These are phyloP conservation scores for Eristalinus aeneus DNA, from an alignment of 2,888 invertebrate genomes.

Conservation along the genomic window DNA sequence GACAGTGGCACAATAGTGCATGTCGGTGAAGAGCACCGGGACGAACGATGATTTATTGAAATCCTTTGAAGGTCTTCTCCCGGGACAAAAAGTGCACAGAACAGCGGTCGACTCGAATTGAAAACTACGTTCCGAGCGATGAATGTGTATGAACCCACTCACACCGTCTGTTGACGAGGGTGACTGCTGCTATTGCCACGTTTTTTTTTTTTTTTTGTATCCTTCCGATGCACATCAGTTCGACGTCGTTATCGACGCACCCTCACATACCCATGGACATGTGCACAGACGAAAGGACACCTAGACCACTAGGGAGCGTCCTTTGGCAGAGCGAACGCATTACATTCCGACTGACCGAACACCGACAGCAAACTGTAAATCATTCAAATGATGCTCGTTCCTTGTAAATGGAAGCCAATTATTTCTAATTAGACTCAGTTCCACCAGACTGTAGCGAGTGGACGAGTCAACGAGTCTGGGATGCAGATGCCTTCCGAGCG, in stretches of 20 bases:
- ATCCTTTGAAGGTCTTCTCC: slow-evolving; percentile 58
- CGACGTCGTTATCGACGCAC: slow-evolving; percentile 12
- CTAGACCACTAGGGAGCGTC: background rate
- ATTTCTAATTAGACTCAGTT: slow-evolving; percentile 66
- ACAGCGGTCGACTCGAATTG: slow-evolving; percentile 46
- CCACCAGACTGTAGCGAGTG: slow-evolving; percentile 47
- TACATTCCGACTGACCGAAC: slow-evolving; percentile 58
- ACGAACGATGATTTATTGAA: slow-evolving; percentile 65
- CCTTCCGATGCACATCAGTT: slow-evolving; percentile 1
- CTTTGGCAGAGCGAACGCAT: slow-evolving; percentile 42
- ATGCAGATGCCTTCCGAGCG: background rate
- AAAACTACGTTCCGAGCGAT: slow-evolving; percentile 58
- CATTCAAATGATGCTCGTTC: slow-evolving; percentile 63
- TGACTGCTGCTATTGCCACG: background rate
- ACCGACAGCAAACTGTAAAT: slow-evolving; percentile 57
- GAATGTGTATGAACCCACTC: slow-evolving; percentile 63
- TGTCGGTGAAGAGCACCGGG: slow-evolving; percentile 8
- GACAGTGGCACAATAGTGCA: slow-evolving; percentile 5
- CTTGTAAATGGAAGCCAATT: slow-evolving; percentile 50
- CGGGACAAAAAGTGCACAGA: slow-evolving; percentile 8
- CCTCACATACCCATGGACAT: background rate
- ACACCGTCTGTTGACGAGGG: slow-evolving; percentile 44
- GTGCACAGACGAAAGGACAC: background rate
- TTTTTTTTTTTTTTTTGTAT: background rate
- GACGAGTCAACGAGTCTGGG: slow-evolving; percentile 5